These are phyloP conservation scores for Julus scanicus DNA, from an alignment of 2,888 invertebrate genomes.

Conservation along the genomic window DNA sequence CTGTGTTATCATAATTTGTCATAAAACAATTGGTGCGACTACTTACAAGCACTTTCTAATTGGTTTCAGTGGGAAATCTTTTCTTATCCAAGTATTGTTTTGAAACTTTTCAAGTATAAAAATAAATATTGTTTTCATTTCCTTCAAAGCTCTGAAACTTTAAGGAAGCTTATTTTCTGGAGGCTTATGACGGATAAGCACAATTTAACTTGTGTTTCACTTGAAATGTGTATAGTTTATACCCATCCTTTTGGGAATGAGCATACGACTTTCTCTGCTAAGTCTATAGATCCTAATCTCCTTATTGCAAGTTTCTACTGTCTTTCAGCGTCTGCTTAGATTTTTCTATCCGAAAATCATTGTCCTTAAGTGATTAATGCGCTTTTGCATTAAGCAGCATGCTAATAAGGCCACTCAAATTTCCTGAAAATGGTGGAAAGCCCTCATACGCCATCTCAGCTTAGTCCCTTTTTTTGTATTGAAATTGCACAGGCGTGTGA, in stretches of 20 bases:
- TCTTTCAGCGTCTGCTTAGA: background rate
- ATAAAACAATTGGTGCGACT: too few species aligned
- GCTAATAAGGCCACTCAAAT: background rate
- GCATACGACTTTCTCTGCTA: background rate
- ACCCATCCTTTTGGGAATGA: conserved; percentile 11
- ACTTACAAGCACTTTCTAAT: background rate
- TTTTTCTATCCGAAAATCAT: background rate
- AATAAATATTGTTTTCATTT: background rate
- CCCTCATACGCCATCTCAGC: background rate
- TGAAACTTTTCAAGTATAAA: background rate
- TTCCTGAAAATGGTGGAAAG: background rate
- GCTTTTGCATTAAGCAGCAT: conserved; percentile 17
- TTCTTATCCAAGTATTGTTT: background rate
- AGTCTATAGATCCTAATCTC: background rate
- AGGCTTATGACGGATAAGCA: background rate
- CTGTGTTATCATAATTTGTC: too few species aligned
- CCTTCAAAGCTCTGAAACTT: background rate
- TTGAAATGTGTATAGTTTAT: background rate
- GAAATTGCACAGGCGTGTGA: conserved; percentile 1
- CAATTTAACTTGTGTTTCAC: background rate
- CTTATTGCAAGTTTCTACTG: background rate
- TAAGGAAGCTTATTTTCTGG: background rate
- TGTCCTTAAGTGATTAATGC: conserved; percentile 33
- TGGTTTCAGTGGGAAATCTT: background rate
- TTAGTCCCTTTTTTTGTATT: background rate